Percentiles rank a stretch among this genome's conserved stretches.
phyloP scores from a whole-genome alignment of 2,888 invertebrate genomes.

The Drosophila meridiana region DNA sequence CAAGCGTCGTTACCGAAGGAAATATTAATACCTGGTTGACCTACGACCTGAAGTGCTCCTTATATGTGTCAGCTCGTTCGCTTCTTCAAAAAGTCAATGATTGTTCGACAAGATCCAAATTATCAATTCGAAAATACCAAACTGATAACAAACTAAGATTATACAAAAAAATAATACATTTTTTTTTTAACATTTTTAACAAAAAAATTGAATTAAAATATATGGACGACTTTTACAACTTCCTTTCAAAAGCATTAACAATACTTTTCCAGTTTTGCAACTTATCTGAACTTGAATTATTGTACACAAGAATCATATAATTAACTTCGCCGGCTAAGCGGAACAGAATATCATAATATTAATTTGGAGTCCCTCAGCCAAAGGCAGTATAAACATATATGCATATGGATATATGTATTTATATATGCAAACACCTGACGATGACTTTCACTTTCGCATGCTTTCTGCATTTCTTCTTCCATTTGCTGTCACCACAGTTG shows the following conservation, averaged over 20 bases:
- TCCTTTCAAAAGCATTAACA: background rate
- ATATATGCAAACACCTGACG: conserved; percentile 44
- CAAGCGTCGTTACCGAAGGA: background rate
- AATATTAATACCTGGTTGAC: background rate
- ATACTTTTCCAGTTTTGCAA: conserved; percentile 9
- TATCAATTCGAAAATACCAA: background rate
- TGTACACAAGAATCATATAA: conserved; percentile 3
- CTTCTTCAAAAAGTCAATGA: background rate
- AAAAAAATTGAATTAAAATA: background rate
- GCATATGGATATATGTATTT: background rate
- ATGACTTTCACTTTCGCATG: conserved; percentile 53
- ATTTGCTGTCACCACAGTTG: conserved; percentile 9
- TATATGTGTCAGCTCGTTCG: background rate
- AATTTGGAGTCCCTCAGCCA: background rate
- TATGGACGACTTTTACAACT: background rate
- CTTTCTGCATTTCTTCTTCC: conserved; percentile 26
- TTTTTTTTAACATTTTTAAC: background rate
- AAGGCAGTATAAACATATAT: conserved; percentile 9
- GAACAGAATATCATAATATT: conserved; percentile 11
- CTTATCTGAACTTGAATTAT: background rate
- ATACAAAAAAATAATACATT: background rate
- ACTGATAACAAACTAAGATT: background rate
- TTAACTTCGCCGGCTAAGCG: conserved; percentile 33
- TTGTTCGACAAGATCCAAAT: background rate
- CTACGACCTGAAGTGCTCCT: background rate